Percentiles rank a stretch among this genome's conserved stretches.
Evolutionary conservation across 2,113 vertebrate species (phyloP).

Genomic region (Dermatemys mawii): DNA sequence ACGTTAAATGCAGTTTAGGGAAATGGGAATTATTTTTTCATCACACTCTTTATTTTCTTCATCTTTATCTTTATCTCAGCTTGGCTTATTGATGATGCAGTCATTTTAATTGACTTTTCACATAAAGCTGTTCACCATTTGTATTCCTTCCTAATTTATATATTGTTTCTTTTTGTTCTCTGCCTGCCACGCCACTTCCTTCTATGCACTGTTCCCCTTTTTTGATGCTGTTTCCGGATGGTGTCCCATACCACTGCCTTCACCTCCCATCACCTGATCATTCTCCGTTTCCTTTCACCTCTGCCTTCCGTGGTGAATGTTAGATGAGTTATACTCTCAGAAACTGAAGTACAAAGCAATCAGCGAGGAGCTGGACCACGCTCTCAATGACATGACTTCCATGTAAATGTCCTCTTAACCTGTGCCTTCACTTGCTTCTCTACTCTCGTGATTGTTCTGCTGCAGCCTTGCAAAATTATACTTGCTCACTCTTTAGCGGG

Average conservation of each 20-base stretch:
- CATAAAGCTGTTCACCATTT: not conserved
- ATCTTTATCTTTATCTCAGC: not conserved
- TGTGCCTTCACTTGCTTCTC: constrained; percentile 63
- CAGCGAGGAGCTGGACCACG: constrained; percentile 99
- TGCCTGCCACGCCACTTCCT: constrained; percentile 56
- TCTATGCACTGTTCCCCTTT: constrained; percentile 64
- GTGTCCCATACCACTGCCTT: constrained; percentile 38
- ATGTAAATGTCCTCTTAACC: constrained; percentile 89
- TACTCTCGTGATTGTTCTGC: constrained; percentile 37
- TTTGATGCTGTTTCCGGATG: constrained; percentile 71
- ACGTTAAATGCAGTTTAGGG: not conserved
- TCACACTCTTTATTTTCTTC: not conserved
- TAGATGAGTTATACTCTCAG: constrained; percentile 99
- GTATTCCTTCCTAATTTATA: constrained; percentile 50
- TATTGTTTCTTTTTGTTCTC: constrained; percentile 67
- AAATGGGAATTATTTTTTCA: not conserved
- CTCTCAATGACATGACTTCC: constrained; percentile 99
- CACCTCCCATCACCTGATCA: constrained; percentile 58
- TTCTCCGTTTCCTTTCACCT: constrained; percentile 69
- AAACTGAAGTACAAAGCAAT: constrained; percentile 99
- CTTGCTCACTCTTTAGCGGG: constrained; percentile 24
- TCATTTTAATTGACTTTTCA: constrained; percentile 38
- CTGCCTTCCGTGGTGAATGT: constrained; percentile 65
- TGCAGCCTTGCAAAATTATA: constrained; percentile 20
- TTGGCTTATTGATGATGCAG: not conserved